Evolutionary conservation across 92 coral and sea anemone species (phyloP).

Genomic region (Desmophyllum pertusum): DNA sequence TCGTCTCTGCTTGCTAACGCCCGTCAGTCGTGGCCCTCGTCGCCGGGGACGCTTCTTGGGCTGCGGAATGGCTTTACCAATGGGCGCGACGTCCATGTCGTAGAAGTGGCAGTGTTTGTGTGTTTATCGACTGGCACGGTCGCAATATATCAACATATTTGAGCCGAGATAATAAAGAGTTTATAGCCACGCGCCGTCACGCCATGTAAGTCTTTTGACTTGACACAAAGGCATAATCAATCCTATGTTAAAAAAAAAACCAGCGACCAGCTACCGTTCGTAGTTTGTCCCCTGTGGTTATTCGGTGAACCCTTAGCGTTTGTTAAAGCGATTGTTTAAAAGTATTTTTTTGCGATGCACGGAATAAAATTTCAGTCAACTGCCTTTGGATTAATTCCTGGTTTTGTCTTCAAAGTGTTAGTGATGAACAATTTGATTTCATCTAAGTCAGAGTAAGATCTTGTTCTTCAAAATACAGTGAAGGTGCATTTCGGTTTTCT

Average conservation of each 20-base stretch:
- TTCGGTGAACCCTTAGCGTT: background rate
- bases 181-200: slow-evolving; percentile 50
- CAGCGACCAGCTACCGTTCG: background rate
- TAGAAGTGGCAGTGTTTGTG: slow-evolving; percentile 16
- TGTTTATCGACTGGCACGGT: slow-evolving; percentile 25
- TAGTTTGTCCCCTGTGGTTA: slow-evolving; percentile 27
- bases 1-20: slow-evolving; percentile 88
- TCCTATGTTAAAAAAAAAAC: background rate
- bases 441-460: background rate
- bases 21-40: slow-evolving; percentile 86
- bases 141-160: slow-evolving; percentile 24
- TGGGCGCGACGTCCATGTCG: slow-evolving; percentile 32
- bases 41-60: slow-evolving; percentile 74
- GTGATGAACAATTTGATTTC: background rate
- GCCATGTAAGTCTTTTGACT: slow-evolving; percentile 16
- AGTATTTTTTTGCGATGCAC: background rate
- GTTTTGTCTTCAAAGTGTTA: background rate
- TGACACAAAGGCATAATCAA: slow-evolving; percentile 18
- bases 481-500: background rate
- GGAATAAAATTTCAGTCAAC: slow-evolving; percentile 4
- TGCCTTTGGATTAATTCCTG: background rate
- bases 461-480: background rate
- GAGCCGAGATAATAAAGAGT: background rate
- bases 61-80: slow-evolving; percentile 32
- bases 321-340: slow-evolving; percentile 8